Evolutionary conservation across 2,113 vertebrate genomes (phyloP), one percentile per base, ranked within the genome.

Genomic region (Sinocyclocheilus maitianheensis): DNA sequence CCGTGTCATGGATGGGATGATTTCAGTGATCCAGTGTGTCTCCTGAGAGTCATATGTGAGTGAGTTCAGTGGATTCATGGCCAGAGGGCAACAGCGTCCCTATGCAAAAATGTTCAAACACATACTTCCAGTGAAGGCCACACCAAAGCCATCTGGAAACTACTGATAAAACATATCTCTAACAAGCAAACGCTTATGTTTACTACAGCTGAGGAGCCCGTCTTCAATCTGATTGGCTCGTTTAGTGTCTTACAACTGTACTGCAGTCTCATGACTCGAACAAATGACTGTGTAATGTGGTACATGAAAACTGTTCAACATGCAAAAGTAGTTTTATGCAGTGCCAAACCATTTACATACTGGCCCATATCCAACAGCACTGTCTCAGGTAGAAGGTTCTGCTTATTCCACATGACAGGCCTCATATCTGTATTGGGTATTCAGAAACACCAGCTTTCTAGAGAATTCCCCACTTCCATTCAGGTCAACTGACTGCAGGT

Each of bases 81-180:
- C 63, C 78, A 81, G 69, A 86, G 55, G 78, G 69, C 78, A 24
- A 62, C 77, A 60, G 40, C 43, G 43, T 65, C 37, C 78, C 53
- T 20, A 37, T 16, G 13, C 81, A 53, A 74, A 86, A 77, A 53
- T 30, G 4, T 22, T 46, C 30, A 84, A 75, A 69, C 14, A 9
- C 65, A 55, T 5, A 5, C 34, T 60, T 46, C 67, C 51, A 81
- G 67, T 60, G 30, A 34, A 46, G 65, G 79, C 83, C 81, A 84
- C 69, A 80, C 77, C 46, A 69, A 80, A 83, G 72, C 86, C 72
- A 77, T 82, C 91, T 90, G 92, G 48, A 71, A 87, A 83, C 69
- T 48, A 86, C 91, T 90, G 94, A 95, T 95, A 94, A 94, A 89
- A 87, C 87, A 60, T 94, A 95, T 94, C 94, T 91, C 69, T 26